Base-by-base conservation (phyloP, 2,113 vertebrate genomes). In the Artemisiospiza belli region DNA sequence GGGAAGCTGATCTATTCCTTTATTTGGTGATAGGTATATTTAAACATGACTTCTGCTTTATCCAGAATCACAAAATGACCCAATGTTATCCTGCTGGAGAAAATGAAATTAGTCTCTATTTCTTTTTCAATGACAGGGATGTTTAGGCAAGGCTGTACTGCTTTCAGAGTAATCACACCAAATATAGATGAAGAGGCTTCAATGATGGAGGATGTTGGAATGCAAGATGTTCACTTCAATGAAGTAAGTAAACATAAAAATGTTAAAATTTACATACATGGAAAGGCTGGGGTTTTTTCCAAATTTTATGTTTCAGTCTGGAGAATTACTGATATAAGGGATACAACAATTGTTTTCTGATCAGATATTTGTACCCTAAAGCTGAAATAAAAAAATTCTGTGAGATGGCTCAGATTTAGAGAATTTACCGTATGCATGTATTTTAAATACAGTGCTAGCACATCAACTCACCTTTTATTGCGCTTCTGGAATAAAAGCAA, bases 191-290 rank as follows among this genome's bases (percentile, higher is more conserved):
- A 99, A 95, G 99, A 99, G 88, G 99, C 98, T 31, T 99, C 99
- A 28, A 99, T 99, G 99, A 99, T 99, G 99, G 99, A 99, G 96
- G 99, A 99, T 37, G 99, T 99, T 5, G 99, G 99, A 61, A 99
- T 99, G 99, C 99, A 99, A 97, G 99, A 99, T 31, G 99, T 99
- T 83, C 99, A 99, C 75, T 99, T 99, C 96, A 99, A 99, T 28
- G 99, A 99, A 98, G 99, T 99, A 79, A 96, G 97, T 63, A 63
- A 66, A 43, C 22, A 2, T 54, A 22, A n/a, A 35, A 52, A 35
- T 61, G 15, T 52, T 68, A 43, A 54, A 69, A 70, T 61, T 23
- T 46, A 25, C 44, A 25, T 18, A 61, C 31, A 10, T 46, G 58
- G 41, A 59, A 74, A 6, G 35, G 35, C 35, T 86, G 9, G 14